Evolutionary conservation across 2,888 invertebrate genomes (phyloP).

Genomic region (Diloba caeruleocephala): DNA sequence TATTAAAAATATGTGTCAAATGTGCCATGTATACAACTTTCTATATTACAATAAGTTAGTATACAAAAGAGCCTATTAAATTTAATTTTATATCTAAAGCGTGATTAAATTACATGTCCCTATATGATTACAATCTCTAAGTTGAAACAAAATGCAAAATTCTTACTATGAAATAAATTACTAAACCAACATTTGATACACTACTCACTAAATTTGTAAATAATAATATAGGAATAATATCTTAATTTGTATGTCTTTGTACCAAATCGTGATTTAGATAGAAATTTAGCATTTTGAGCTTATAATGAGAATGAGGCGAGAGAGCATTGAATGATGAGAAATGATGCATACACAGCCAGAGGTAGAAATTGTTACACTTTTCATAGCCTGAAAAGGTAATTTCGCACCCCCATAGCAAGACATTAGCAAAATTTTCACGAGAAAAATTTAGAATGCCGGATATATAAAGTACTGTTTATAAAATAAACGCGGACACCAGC

Average conservation of each 20-base stretch:
- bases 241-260: slow-evolving; percentile 87
- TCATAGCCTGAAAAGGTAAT: slow-evolving; percentile 79
- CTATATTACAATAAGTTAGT: slow-evolving; percentile 57
- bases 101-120: slow-evolving; percentile 74
- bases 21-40: slow-evolving; percentile 46
- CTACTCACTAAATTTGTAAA: slow-evolving; percentile 80
- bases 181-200: slow-evolving; percentile 69
- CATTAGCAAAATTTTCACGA: slow-evolving; percentile 80
- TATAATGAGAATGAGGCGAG: slow-evolving; percentile 65
- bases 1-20: slow-evolving; percentile 46
- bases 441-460: slow-evolving; percentile 82
- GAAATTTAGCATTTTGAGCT: slow-evolving; percentile 69
- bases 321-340: slow-evolving; percentile 67
- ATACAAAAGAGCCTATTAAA: slow-evolving; percentile 53
- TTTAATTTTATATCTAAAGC: slow-evolving; percentile 73
- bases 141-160: slow-evolving; percentile 79
- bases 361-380: slow-evolving; percentile 77
- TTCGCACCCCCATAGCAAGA: slow-evolving; percentile 68
- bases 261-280: slow-evolving; percentile 80
- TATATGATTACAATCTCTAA: slow-evolving; percentile 76
- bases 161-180: slow-evolving; percentile 83
- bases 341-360: slow-evolving; percentile 48
- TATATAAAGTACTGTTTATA: slow-evolving; percentile 37
- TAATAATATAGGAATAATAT: slow-evolving; percentile 81
- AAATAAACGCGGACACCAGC: slow-evolving; percentile 21